phyloP scores from a whole-genome alignment of 2,888 invertebrate genomes.

The Callyntrura sp. region DNA sequence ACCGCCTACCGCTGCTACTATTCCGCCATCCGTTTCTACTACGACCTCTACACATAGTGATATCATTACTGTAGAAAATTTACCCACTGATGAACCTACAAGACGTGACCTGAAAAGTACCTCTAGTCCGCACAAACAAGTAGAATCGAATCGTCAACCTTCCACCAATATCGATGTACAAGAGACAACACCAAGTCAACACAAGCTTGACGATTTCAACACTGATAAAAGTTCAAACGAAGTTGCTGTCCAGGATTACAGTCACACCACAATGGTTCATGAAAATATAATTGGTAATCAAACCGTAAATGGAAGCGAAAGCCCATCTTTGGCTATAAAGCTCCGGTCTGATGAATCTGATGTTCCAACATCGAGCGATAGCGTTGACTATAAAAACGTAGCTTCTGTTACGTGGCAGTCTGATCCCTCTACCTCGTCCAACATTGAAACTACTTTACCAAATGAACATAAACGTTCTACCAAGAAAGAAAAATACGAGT shows the following conservation, averaged over 20 bases:
- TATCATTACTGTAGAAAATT: constrained; percentile 67
- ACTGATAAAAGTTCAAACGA: constrained; percentile 64
- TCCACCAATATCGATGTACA: constrained; percentile 63
- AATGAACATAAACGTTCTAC: constrained; percentile 19
- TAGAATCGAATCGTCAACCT: constrained; percentile 69
- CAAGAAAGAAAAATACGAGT: constrained; percentile 19
- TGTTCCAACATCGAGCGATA: constrained; percentile 43
- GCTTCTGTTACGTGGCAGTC: constrained; percentile 64
- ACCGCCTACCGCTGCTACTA: constrained; percentile 64
- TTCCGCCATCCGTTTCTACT: constrained; percentile 54
- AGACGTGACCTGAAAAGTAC: constrained; percentile 78
- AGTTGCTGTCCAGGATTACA: constrained; percentile 38
- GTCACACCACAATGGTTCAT: constrained; percentile 59
- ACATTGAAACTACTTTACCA: constrained; percentile 10
- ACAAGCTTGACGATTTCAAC: constrained; percentile 17
- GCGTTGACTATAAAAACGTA: constrained; percentile 53
- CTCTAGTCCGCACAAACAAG: constrained; percentile 78
- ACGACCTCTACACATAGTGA: constrained; percentile 70
- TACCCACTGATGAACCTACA: constrained; percentile 66
- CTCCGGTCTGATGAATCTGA: not conserved
- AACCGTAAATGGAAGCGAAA: constrained; percentile 54
- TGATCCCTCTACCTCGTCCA: constrained; percentile 62
- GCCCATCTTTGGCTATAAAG: constrained; percentile 26
- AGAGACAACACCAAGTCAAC: constrained; percentile 56
- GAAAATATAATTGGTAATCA: constrained; percentile 34